Base-by-base conservation (phyloP, 1,140 invertebrate species). In the Armadillidium nasatum region DNA sequence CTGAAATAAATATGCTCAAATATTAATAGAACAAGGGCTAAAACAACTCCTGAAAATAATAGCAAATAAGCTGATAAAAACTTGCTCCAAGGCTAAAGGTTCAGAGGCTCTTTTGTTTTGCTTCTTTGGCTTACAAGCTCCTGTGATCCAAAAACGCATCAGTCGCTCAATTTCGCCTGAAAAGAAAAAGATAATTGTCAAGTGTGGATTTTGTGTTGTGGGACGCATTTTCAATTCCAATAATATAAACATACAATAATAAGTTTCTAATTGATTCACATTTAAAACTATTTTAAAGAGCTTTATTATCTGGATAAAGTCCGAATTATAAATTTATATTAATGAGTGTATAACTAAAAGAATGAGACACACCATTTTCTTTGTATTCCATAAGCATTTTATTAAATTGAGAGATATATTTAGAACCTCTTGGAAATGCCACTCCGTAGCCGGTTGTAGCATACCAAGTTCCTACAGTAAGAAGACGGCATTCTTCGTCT, bases 1-100 rank as follows among this genome's bases (percentile, higher is more conserved):
- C 93, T 93, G 85, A 96, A 97, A 85, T 98, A 98, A 33, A 97
- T 85, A 85, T 97, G 92, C 85, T 99, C 97, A n/a, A 96, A 84
- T 4, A 94, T 85, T 7, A 98, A 87, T 45, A 98, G 88, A 10
- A 95, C 81, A 0, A 93, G 90, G 0, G 95, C 93, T 73, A 98
- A 85, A 72, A 97, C 86, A 78, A 98, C 94, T 33, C 97, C 97
- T 71, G 91, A 93, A 88, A 95, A 94, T 13, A 99, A 88, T 75
- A 99, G 88, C 11, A 99, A 88, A 84, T 99, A 99, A n/a, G 97
- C 97, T 44, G 94, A 96, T 82, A 98, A 90, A 85, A 99, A 99
- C 87, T n/a, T 99, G 97, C 84, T 98, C 94, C 54, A 98, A 88
- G 0, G 96, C 96, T 77, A 99, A 86, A 0, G 95, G 96, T 84